These are phyloP conservation scores for Agrypnus murinus DNA, from an alignment of 2,888 invertebrate species.

Conservation along the genomic window DNA sequence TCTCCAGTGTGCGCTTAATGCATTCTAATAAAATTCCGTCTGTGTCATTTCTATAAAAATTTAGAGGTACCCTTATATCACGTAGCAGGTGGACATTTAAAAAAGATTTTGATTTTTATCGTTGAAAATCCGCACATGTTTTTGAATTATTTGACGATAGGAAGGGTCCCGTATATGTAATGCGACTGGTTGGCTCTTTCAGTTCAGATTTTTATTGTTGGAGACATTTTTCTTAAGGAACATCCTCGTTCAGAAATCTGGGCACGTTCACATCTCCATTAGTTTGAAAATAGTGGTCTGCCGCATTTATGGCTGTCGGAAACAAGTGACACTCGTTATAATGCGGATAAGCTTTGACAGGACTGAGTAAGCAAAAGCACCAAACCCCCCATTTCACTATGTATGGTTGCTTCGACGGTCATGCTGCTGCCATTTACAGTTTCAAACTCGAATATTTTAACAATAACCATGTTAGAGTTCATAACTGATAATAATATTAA, in stretches of 20 bases:
- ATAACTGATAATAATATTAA: constrained; percentile 18
- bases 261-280: constrained; percentile 51
- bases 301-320: constrained; percentile 52
- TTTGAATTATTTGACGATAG: constrained; percentile 35
- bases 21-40: not conserved
- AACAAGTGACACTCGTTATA: constrained; percentile 53
- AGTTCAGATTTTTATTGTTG: constrained; percentile 38
- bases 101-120: constrained; percentile 1
- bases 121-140: not conserved
- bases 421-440: constrained; percentile 35
- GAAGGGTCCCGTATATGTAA: constrained; percentile 1
- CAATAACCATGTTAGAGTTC: not conserved
- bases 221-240: constrained; percentile 37
- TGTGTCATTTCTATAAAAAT: not conserved
- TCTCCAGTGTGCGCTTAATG: not conserved
- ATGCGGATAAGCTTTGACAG: constrained; percentile 52
- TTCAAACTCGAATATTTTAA: constrained; percentile 32
- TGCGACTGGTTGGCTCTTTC: constrained; percentile 16
- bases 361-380: constrained; percentile 42
- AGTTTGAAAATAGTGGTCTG: constrained; percentile 52
- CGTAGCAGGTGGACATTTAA: constrained; percentile 13
- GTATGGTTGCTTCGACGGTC: constrained; percentile 26
- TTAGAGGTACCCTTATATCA: not conserved
- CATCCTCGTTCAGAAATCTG: constrained; percentile 31
- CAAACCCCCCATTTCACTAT: constrained; percentile 21